Evolutionary conservation across 2,113 vertebrate genomes (phyloP).

Genomic region (Leucopsar rothschildi): DNA sequence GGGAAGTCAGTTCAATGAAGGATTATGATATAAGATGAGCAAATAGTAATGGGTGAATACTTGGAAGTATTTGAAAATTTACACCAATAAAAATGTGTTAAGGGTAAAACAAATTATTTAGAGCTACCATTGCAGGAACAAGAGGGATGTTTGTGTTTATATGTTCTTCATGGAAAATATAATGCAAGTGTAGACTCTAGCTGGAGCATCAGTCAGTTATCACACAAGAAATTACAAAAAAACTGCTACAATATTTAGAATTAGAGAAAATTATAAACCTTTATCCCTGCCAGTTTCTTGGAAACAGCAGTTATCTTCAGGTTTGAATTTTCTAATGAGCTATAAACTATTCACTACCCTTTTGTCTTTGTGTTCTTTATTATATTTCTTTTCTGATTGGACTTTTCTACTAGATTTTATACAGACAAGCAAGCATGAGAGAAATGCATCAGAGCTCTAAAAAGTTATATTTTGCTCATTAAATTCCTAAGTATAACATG

Average conservation of each 20-base stretch:
- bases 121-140: neutral
- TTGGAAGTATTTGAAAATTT: neutral
- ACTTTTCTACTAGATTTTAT: neutral
- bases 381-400: constrained; percentile 8
- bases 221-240: neutral
- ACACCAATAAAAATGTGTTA: neutral
- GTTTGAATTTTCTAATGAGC: constrained; percentile 43
- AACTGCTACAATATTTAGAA: neutral
- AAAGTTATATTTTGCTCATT: neutral
- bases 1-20: neutral
- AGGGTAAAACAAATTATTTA: neutral
- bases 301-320: constrained; percentile 15
- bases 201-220: neutral
- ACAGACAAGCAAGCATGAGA: neutral
- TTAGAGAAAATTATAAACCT: neutral
- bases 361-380: neutral
- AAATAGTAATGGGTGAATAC: neutral
- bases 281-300: constrained; percentile 40
- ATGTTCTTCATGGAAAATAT: constrained; percentile 6
- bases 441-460: neutral
- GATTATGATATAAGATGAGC: neutral
- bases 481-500: neutral
- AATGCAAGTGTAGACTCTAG: neutral
- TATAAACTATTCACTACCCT: constrained; percentile 12
- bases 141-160: neutral